phyloP scores from a whole-genome alignment of 2,113 vertebrate genomes.

The Leptosomus discolor region DNA sequence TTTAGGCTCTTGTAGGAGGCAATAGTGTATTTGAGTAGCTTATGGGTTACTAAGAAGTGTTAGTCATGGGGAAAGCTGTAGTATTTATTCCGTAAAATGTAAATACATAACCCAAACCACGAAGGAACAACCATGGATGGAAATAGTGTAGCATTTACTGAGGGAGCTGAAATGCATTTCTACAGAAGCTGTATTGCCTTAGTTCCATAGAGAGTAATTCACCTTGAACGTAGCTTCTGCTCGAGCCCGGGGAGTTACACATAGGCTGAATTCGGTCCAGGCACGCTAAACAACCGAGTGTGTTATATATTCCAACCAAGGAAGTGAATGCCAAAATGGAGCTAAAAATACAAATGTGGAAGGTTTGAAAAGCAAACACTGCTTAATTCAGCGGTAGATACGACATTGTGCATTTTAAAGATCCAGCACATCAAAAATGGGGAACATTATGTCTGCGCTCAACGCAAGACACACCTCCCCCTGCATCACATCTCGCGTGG shows the following conservation, averaged over 20 bases:
- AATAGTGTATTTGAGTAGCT: conserved; percentile 34
- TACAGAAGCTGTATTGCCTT: conserved; percentile 55
- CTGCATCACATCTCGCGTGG: accelerated
- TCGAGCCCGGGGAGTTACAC: conserved; percentile 30
- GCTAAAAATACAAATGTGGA: conserved; percentile 66
- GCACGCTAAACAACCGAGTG: conserved; percentile 32
- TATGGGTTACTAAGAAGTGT: conserved; percentile 56
- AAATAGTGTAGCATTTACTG: conserved; percentile 54
- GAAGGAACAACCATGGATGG: conserved; percentile 41
- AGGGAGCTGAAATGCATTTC: conserved; percentile 30
- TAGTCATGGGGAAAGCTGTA: conserved; percentile 66
- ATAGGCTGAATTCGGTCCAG: conserved; percentile 26
- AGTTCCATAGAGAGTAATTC: conserved; percentile 38
- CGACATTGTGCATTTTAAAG: background rate
- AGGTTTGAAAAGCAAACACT: conserved; percentile 55
- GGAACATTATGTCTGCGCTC: background rate
- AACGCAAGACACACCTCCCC: accelerated
- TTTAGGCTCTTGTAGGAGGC: conserved; percentile 56
- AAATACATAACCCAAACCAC: conserved; percentile 70
- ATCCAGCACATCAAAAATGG: background rate
- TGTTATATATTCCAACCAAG: conserved; percentile 58
- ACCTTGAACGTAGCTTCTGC: conserved; percentile 45
- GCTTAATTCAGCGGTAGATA: conserved; percentile 3
- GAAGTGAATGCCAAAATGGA: conserved; percentile 38
- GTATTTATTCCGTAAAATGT: conserved; percentile 64